Conservation (phyloP, 2,113 vertebrate species). For the Caloenas nicobarica region DNA sequence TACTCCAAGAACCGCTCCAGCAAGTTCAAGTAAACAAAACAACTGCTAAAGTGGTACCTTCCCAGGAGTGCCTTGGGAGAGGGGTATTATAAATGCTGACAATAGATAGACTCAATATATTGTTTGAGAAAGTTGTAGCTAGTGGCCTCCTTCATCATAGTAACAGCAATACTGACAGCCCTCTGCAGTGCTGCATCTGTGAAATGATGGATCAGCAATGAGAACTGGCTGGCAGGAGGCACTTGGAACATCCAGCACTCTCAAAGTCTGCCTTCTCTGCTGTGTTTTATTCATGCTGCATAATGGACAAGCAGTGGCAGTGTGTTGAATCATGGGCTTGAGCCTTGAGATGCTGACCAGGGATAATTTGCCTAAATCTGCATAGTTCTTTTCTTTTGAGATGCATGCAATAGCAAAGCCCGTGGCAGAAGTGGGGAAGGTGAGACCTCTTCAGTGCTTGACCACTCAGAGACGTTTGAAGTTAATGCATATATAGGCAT, state of each 20-base stretch:
- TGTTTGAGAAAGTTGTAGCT: constrained; percentile 50
- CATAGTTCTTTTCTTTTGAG: background rate
- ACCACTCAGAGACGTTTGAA: background rate
- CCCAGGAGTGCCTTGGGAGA: background rate
- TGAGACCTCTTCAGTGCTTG: background rate
- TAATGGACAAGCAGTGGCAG: background rate
- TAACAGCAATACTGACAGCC: constrained; percentile 60
- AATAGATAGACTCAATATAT: constrained; percentile 41
- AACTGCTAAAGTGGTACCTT: background rate
- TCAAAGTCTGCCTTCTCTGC: background rate
- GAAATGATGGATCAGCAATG: constrained; percentile 55
- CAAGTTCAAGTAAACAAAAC: constrained; percentile 17
- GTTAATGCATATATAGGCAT: background rate
- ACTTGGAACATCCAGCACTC: background rate
- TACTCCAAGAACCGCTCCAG: background rate
- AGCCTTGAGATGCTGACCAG: background rate
- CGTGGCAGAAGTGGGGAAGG: background rate
- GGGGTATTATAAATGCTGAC: constrained; percentile 2
- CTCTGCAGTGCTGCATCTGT: constrained; percentile 56
- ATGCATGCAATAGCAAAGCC: background rate
- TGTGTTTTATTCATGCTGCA: background rate
- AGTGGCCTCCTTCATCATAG: constrained; percentile 59
- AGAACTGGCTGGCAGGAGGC: background rate
- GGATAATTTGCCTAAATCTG: background rate
- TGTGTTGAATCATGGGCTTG: background rate